Evolutionary conservation across 1,140 invertebrate species (phyloP), one percentile per base, ranked within the genome.

Genomic region (Platorchestia sp.): DNA sequence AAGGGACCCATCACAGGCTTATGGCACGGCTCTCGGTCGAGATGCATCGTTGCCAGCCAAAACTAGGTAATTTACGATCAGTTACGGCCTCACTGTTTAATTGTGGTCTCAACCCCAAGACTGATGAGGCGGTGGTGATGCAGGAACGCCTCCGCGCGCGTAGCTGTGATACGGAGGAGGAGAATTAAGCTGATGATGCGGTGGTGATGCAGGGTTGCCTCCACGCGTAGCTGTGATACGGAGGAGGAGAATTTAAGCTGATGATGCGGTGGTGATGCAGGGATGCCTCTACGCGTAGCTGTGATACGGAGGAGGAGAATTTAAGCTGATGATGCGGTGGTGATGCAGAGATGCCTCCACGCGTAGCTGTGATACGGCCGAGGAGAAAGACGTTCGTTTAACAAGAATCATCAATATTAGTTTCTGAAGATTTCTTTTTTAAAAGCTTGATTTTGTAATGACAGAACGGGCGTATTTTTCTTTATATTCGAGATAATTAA

Each of bases 51-150:
- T 89, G 87, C 43, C 43, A 89, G 87, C 87, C 91, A n/a, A 93
- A 93, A 47, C 91, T 44, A 40, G 44, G 91, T 45, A 40, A 93
- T 93, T 93, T 93, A 45, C 91, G 36, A 93, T 93, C 91, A 47
- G 91, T 93, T 93, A 93, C 91, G 91, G 91, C 91, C 91, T 45
- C 91, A 93, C 91, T 93, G 91, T 93, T 93, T 93, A 93, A 93
- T 93, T 93, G 91, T 47, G 40, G 43, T 19, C 91, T 47, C 91
- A 93, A 47, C 91, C 42, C n/a, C 87, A 43, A 89, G 87, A 89
- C 87, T 41, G 87, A 89, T 89, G 87, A 89, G 41, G 87, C 87
- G 5, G 6, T 42, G 36, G 43, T 3, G 14, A 22, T 75, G 59
- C 59, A 36, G 59, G 27, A 75, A 22, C 59, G 36, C 59, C 59